phyloP scores from a whole-genome alignment of 2,888 invertebrate genomes.

The Epinotia nisella region DNA sequence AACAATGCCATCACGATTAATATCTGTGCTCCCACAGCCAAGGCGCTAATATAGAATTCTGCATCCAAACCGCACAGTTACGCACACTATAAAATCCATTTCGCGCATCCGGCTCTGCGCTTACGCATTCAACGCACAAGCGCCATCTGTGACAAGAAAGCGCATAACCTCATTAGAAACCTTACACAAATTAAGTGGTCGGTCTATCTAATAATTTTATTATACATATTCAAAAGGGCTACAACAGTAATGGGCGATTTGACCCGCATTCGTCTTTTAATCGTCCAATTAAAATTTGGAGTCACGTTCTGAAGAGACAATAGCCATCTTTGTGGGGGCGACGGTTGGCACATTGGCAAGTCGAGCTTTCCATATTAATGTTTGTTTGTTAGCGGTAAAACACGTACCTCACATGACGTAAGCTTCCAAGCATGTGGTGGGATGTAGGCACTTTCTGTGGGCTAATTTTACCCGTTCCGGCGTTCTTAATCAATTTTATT shows the following conservation, averaged over 20 bases:
- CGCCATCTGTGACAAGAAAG: constrained; percentile 83
- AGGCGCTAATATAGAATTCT: constrained; percentile 71
- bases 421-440: constrained; percentile 70
- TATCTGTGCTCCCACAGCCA: constrained; percentile 62
- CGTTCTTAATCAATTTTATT: constrained; percentile 33
- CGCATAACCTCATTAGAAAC: constrained; percentile 84
- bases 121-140: constrained; percentile 77
- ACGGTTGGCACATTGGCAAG: constrained; percentile 81
- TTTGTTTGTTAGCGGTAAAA: constrained; percentile 84
- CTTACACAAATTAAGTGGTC: constrained; percentile 80
- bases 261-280: constrained; percentile 84
- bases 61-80: constrained; percentile 72
- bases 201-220: constrained; percentile 82
- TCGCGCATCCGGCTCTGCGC: constrained; percentile 81
- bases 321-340: constrained; percentile 83
- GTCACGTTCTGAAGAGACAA: constrained; percentile 84
- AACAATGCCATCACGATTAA: constrained; percentile 56
- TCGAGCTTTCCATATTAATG: constrained; percentile 84
- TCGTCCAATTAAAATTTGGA: constrained; percentile 84
- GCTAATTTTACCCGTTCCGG: constrained; percentile 39
- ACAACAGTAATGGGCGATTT: constrained; percentile 79
- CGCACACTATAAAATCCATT: constrained; percentile 76
- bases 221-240: constrained; percentile 85
- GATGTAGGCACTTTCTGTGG: constrained; percentile 64
- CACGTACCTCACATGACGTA: constrained; percentile 78